phyloP scores from a whole-genome alignment of 1,140 invertebrate species.

The Euura saliciscinereae region DNA sequence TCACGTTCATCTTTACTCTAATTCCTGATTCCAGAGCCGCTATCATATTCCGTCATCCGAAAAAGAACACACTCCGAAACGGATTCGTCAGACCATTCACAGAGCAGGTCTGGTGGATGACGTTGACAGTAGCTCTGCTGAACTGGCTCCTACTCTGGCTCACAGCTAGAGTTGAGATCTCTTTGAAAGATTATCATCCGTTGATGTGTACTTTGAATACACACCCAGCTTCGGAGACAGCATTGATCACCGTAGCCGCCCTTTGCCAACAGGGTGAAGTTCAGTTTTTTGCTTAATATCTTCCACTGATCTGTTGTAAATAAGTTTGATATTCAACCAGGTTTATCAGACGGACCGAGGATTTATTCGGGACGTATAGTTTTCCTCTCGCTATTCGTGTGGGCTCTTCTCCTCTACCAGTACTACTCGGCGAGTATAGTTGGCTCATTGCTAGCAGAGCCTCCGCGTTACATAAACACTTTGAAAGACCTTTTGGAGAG shows the following conservation, averaged over 20 bases:
- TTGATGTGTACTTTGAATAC: conserved; percentile 12
- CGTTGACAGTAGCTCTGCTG: conserved; percentile 26
- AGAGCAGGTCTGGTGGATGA: conserved; percentile 38
- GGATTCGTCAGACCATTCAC: conserved; percentile 48
- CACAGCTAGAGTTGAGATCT: conserved; percentile 27
- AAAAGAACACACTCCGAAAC: conserved; percentile 62
- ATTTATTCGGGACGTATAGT: conserved; percentile 22
- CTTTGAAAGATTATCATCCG: conserved; percentile 9
- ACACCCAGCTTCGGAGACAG: conserved; percentile 35
- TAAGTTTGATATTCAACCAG: neutral
- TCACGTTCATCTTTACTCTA: too few species aligned
- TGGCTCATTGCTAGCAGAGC: conserved; percentile 39
- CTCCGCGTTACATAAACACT: conserved; percentile 36
- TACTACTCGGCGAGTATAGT: conserved; percentile 47
- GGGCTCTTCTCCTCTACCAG: conserved; percentile 35
- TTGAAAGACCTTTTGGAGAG: conserved; percentile 38
- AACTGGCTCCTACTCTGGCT: conserved; percentile 36
- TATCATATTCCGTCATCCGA: conserved; percentile 71
- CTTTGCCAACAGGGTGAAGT: conserved; percentile 62
- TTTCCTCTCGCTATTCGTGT: conserved; percentile 39
- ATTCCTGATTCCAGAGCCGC: conserved; percentile 51
- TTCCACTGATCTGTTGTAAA: neutral
- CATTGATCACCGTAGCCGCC: conserved; percentile 52
- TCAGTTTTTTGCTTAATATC: neutral
- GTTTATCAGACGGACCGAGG: neutral